These are phyloP conservation scores for Cherax destructor DNA, from an alignment of 1,140 invertebrate species.

Conservation along the genomic window DNA sequence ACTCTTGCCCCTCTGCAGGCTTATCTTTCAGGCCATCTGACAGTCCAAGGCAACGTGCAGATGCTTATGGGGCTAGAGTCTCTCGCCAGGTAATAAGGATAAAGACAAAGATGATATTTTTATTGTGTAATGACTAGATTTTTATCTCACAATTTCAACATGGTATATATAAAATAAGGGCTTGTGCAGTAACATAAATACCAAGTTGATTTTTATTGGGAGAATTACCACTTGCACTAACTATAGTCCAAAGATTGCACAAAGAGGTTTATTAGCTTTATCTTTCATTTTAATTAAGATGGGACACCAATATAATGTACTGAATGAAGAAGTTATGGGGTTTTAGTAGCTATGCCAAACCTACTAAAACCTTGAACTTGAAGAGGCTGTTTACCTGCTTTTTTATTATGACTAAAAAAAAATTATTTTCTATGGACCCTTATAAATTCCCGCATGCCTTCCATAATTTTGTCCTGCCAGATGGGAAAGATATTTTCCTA, in stretches of 20 bases:
- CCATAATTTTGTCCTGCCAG: too few species aligned
- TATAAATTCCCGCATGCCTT: too few species aligned
- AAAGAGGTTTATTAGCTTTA: background rate
- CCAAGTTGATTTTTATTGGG: background rate
- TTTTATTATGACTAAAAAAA: too few species aligned
- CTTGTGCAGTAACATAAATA: background rate
- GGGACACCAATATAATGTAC: background rate
- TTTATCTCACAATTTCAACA: background rate
- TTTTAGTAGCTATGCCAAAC: too few species aligned
- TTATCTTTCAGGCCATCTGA: slow-evolving; percentile 70
- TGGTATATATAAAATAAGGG: background rate
- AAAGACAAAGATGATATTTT: slow-evolving; percentile 58
- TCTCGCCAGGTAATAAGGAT: slow-evolving; percentile 54
- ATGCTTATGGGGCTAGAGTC: slow-evolving; percentile 70
- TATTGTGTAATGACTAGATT: slow-evolving; percentile 38
- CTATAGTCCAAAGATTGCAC: background rate
- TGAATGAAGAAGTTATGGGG: background rate
- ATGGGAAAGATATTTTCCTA: too few species aligned
- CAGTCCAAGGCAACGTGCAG: slow-evolving; percentile 69
- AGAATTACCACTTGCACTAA: background rate
- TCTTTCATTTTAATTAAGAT: background rate
- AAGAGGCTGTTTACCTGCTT: too few species aligned
- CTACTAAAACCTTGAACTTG: too few species aligned
- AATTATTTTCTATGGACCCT: too few species aligned
- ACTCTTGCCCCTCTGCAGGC: slow-evolving; percentile 69